Evolutionary conservation across 2,797 vertebrate genomes (phyloP).

Genomic region (Danio tinwini): DNA sequence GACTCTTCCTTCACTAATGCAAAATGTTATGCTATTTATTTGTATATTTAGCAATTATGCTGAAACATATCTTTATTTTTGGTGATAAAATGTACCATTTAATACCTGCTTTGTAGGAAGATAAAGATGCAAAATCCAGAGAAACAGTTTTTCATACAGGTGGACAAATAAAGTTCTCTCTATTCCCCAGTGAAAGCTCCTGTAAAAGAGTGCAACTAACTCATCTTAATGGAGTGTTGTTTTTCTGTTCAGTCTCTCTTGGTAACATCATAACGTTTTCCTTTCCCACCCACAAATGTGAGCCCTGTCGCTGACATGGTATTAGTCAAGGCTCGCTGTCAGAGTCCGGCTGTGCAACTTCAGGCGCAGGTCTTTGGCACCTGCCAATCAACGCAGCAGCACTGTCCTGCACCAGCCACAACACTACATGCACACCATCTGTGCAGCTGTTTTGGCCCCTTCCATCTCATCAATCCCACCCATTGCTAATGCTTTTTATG

Average conservation of each 20-base stretch:
- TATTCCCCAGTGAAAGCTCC: constrained; percentile 33
- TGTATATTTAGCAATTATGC: constrained; percentile 29
- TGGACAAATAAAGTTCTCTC: constrained; percentile 40
- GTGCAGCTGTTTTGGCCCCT: constrained; percentile 50
- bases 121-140: constrained; percentile 43
- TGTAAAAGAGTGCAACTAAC: constrained; percentile 45
- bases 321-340: constrained; percentile 57
- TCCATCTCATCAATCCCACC: constrained; percentile 25
- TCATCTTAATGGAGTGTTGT: constrained; percentile 59
- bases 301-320: constrained; percentile 55
- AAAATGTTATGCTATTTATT: not conserved
- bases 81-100: constrained; percentile 30
- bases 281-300: constrained; percentile 56
- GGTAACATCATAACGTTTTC: constrained; percentile 65
- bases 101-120: constrained; percentile 18
- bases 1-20: constrained; percentile 18
- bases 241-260: constrained; percentile 61
- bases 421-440: constrained; percentile 37
- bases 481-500: constrained; percentile 19
- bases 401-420: constrained; percentile 25
- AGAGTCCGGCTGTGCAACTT: constrained; percentile 50
- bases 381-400: constrained; percentile 54
- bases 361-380: constrained; percentile 44
- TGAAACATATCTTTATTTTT: constrained; percentile 17
- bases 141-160: constrained; percentile 40